Percentiles rank a stretch among this genome's conserved stretches.
phyloP scores from a whole-genome alignment of 2,113 vertebrate species.

The Corythaeola cristata region DNA sequence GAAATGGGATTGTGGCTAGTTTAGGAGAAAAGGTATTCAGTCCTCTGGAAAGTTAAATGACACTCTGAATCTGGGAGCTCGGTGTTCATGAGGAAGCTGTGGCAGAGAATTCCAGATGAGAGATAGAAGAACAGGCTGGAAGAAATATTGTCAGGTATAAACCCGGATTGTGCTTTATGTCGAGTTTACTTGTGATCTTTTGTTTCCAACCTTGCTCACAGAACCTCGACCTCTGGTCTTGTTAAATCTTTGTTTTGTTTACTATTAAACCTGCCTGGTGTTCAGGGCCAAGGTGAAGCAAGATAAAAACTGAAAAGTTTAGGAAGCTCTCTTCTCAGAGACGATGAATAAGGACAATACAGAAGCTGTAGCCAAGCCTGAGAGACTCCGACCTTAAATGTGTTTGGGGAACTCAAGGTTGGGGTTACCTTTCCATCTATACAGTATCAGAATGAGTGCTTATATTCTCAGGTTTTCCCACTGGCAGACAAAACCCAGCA shows the following conservation, averaged over 20 bases:
- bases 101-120: slow-evolving; percentile 24
- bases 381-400: neutral
- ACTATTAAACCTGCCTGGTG: neutral
- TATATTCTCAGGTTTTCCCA: neutral
- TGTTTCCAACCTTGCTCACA: neutral
- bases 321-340: neutral
- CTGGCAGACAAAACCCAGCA: neutral
- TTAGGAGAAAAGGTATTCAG: neutral
- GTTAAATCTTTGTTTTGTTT: neutral
- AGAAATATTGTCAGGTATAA: neutral
- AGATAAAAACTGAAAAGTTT: neutral
- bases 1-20: neutral
- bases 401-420: neutral
- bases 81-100: neutral
- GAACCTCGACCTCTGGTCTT: neutral
- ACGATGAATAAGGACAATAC: neutral
- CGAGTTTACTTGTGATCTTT: neutral
- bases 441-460: neutral
- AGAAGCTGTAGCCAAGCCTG: neutral
- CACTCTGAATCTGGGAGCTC: neutral
- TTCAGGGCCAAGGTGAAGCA: neutral
- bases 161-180: neutral
- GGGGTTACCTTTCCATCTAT: neutral
- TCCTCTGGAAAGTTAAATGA: neutral
- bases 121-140: neutral